Conservation (phyloP, 2,888 invertebrate species). For the Hirudinaria manillensis region DNA sequence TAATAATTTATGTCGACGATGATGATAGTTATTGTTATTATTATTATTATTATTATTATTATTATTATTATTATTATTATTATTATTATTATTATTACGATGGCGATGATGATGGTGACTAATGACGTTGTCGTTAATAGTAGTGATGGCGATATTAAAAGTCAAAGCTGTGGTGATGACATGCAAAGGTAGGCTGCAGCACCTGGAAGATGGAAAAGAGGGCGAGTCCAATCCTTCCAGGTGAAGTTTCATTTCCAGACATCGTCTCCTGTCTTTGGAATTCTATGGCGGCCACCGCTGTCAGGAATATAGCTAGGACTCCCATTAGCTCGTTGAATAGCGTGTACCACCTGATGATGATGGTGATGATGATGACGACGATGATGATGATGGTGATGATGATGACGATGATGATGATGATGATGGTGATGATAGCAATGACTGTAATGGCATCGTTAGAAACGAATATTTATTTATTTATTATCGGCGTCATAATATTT, state of each 20-base stretch:
- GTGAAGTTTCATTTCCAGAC: neutral
- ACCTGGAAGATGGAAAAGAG: slow-evolving; percentile 33
- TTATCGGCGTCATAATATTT: no score
- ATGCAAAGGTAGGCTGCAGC: neutral
- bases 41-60: slow-evolving; percentile 3
- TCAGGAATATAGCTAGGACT: slow-evolving; percentile 26
- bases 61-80: neutral
- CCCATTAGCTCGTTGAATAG: slow-evolving; percentile 30
- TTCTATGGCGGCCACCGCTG: slow-evolving; percentile 11
- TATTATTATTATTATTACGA: slow-evolving; percentile 6
- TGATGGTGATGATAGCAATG: slow-evolving; percentile 15
- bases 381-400: slow-evolving; percentile 12
- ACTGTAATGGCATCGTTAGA: neutral
- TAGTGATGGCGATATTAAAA: neutral
- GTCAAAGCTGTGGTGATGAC: neutral
- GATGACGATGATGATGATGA: slow-evolving; percentile 5
- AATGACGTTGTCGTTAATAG: neutral
- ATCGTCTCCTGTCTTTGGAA: neutral
- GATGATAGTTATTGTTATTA: neutral
- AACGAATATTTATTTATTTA: neutral
- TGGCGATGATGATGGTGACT: neutral
- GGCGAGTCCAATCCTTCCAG: slow-evolving; percentile 17
- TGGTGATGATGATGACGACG: slow-evolving; percentile 3
- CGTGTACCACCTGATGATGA: slow-evolving; percentile 26
- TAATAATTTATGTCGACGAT: neutral